Evolutionary conservation across 2,888 invertebrate genomes (phyloP).

Genomic region (Drosophila neonasuta): DNA sequence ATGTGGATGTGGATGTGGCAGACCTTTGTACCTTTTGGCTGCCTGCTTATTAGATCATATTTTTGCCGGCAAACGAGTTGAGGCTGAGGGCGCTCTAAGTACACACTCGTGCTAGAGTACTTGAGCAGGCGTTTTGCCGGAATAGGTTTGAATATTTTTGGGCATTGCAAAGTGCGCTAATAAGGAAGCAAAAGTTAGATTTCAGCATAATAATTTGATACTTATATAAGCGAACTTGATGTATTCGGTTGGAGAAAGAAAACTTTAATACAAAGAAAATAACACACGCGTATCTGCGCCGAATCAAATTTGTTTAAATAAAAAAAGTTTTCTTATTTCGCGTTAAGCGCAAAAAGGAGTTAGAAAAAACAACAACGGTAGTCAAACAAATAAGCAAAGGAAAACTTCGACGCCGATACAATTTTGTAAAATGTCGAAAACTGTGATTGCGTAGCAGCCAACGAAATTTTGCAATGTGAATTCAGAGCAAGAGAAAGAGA

Average conservation of each 20-base stretch:
- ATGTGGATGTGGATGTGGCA: not conserved
- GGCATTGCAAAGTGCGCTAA: slow-evolving; percentile 6
- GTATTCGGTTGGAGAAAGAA: not conserved
- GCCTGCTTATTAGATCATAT: slow-evolving; percentile 64
- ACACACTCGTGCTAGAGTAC: slow-evolving; percentile 38
- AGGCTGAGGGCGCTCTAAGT: slow-evolving; percentile 10
- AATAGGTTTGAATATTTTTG: slow-evolving; percentile 6
- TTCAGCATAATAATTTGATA: not conserved
- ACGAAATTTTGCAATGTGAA: slow-evolving; percentile 1
- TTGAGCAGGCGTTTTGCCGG: slow-evolving; percentile 19
- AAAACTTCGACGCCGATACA: slow-evolving; percentile 78
- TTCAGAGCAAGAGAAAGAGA: not conserved
- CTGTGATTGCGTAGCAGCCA: slow-evolving; percentile 66
- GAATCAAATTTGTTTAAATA: slow-evolving; percentile 73
- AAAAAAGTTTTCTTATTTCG: slow-evolving; percentile 77
- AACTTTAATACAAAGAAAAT: slow-evolving; percentile 49
- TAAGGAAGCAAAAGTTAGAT: slow-evolving; percentile 3
- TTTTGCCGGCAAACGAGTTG: slow-evolving; percentile 52
- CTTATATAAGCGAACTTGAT: slow-evolving; percentile 10
- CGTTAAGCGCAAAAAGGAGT: slow-evolving; percentile 54
- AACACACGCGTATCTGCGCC: slow-evolving; percentile 57
- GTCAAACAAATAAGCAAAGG: slow-evolving; percentile 60
- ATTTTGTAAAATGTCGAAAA: slow-evolving; percentile 75
- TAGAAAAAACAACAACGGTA: slow-evolving; percentile 48
- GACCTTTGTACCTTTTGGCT: slow-evolving; percentile 28